Evolutionary conservation across 2,113 vertebrate species (phyloP), one percentile per base, ranked within the genome.

Genomic region (Epinephelus lanceolatus): DNA sequence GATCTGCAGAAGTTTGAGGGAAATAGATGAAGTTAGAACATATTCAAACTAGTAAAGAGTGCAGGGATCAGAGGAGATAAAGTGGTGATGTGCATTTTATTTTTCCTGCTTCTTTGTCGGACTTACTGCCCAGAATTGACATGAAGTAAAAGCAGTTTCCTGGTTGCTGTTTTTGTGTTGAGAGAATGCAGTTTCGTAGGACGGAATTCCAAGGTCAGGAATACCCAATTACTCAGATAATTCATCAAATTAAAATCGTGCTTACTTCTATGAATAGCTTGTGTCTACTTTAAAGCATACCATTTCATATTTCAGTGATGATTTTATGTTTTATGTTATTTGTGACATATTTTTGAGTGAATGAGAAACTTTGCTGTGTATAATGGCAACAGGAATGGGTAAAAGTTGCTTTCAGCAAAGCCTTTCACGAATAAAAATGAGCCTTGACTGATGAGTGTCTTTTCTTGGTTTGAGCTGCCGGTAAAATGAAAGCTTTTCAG

Each of bases 181-280:
- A 56, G 9, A 33, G 19, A 56, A 18, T 55, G 27, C 1, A 21
- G 7, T 68, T 19, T 72, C 55, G 55, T 25, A 30, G n/a, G 42
- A 60, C 52, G 17, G 65, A 85, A 80, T 83, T 55, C 42, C 71
- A 74, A 78, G 68, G 79, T 83, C 53, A 74, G 62, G 55, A 71
- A 73, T 18, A 40, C 25, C 45, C 40, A 69, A 55, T 37, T 69
- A 23, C 21, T 1, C 5, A 10, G 27, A 78, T 25, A 13, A 49
- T 78, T 65, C 15, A 19, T 69, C 15, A 40, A 65, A 75, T 49
- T 45, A 30, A 49, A 49, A 63, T 45, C 18, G 33, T 19, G 69
- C 51, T 68, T n/a, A 42, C 17, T 52, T 80, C n/a, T 59, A 1
- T 27, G 51, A 61, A 60, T 45, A 51, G 19, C 13, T 62, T 42